These are phyloP conservation scores for Crocidura indochinensis DNA, from an alignment of 2,797 vertebrate genomes.

Conservation along the genomic window DNA sequence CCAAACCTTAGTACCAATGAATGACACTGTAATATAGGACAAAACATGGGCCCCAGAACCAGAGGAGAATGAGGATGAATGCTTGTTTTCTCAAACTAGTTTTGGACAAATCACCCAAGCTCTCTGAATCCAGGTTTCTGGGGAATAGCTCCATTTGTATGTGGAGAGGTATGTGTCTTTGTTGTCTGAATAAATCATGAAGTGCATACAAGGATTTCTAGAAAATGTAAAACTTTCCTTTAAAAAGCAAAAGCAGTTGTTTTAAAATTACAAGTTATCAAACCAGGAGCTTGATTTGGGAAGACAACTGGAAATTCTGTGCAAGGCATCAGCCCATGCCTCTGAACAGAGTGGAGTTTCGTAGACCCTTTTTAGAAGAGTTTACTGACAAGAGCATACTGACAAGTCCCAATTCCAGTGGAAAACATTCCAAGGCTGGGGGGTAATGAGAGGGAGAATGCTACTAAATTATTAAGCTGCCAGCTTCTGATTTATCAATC, in stretches of 20 bases:
- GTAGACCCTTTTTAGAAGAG: constrained; percentile 76
- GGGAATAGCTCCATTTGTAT: not conserved
- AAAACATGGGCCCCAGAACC: not conserved
- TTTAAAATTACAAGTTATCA: constrained; percentile 66
- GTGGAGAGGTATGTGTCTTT: constrained; percentile 19
- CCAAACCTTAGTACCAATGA: not conserved
- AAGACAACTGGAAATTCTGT: constrained; percentile 60
- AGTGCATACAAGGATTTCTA: constrained; percentile 46
- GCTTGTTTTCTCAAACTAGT: not conserved
- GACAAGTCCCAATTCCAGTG: constrained; percentile 75
- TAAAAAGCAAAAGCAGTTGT: constrained; percentile 50
- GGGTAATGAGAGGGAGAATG: constrained; percentile 64
- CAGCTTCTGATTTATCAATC: constrained; percentile 77
- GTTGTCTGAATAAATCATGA: constrained; percentile 67
- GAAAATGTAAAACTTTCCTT: constrained; percentile 55
- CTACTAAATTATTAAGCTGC: constrained; percentile 78
- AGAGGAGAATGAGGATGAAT: constrained; percentile 39
- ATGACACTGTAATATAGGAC: not conserved
- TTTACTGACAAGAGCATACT: constrained; percentile 76
- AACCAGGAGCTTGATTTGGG: constrained; percentile 59
- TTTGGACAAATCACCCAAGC: constrained; percentile 14
- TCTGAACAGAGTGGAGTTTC: constrained; percentile 60
- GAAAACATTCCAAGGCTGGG: constrained; percentile 72
- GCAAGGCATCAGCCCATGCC: not conserved
- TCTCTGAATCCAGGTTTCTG: constrained; percentile 48